A percentile compares a stretch with the other conserved stretches of the same genome.
These are phyloP conservation scores for Vipera ursinii DNA, from an alignment of 2,797 vertebrate genomes.

Conservation along the genomic window DNA sequence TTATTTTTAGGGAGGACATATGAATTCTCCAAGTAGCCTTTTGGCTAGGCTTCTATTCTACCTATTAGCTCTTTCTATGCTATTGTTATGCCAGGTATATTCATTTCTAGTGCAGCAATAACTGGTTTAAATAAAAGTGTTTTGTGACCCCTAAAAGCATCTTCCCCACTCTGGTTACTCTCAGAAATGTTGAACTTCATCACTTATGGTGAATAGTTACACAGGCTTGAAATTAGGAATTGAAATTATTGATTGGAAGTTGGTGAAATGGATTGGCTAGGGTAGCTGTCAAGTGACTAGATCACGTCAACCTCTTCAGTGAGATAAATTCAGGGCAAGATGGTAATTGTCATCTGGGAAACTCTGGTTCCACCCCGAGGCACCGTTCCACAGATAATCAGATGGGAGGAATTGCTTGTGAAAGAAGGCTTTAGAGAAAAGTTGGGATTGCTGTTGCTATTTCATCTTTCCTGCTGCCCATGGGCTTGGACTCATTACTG, in stretches of 20 bases:
- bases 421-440: neutral
- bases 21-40: neutral
- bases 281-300: neutral
- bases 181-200: neutral
- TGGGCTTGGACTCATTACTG: neutral
- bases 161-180: neutral
- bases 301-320: neutral
- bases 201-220: neutral
- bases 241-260: neutral
- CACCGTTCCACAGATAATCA: neutral
- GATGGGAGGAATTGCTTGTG: neutral
- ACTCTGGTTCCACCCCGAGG: neutral
- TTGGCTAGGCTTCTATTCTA: neutral
- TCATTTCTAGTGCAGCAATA: neutral
- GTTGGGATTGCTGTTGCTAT: neutral
- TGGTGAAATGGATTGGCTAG: neutral
- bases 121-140: neutral
- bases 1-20: neutral
- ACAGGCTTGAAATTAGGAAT: neutral
- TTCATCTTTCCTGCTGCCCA: neutral
- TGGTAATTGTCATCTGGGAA: neutral
- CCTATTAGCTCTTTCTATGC: neutral
- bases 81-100: neutral
- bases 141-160: neutral
- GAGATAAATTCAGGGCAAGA: neutral